Evolutionary conservation across 2,113 vertebrate species (phyloP).

Genomic region (Edolisoma coerulescens): DNA sequence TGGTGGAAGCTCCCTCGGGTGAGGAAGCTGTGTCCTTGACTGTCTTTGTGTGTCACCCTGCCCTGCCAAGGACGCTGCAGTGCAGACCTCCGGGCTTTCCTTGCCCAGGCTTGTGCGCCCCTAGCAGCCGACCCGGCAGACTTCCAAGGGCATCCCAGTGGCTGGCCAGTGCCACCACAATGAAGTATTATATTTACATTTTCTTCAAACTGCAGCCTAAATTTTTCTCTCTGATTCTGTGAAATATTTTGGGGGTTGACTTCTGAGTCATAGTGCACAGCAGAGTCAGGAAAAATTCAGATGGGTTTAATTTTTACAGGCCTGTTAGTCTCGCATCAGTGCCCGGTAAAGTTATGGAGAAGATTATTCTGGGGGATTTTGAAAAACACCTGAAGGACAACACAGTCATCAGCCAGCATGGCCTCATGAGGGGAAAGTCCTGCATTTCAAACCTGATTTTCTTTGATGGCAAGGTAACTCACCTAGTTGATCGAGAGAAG

Average conservation of each 20-base stretch:
- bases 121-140: too few species aligned
- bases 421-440: neutral
- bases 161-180: too few species aligned
- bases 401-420: accelerated
- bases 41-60: too few species aligned
- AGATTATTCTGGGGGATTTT: neutral
- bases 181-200: neutral
- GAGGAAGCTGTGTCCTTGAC: too few species aligned
- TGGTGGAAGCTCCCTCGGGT: too few species aligned
- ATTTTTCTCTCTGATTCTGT: neutral
- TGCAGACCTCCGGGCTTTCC: too few species aligned
- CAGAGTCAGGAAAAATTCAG: neutral
- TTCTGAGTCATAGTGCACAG: neutral
- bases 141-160: too few species aligned
- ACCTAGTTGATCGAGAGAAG: neutral
- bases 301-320: neutral
- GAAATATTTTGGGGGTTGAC: neutral
- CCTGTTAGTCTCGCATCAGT: neutral
- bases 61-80: too few species aligned
- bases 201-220: neutral
- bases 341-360: neutral
- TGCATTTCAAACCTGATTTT: neutral
- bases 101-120: too few species aligned
- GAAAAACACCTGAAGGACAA: neutral
- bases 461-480: neutral